A percentile compares a stretch with the other conserved stretches of the same genome.
phyloP scores from a whole-genome alignment of 2,888 invertebrate species.

The Tanypteryx hageni region DNA sequence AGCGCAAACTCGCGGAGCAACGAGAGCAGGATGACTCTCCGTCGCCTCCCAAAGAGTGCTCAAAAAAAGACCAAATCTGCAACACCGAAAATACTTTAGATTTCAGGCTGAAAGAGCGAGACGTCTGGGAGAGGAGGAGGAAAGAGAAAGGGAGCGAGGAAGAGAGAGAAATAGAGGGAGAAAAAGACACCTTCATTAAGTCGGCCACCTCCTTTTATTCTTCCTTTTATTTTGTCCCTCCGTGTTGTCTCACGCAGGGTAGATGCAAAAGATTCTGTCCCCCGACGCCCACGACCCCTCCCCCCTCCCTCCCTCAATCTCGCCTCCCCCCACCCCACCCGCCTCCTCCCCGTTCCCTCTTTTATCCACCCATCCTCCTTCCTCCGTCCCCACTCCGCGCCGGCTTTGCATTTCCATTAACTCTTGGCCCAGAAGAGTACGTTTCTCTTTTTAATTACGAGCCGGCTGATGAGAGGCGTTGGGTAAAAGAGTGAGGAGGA shows the following conservation, averaged over 20 bases:
- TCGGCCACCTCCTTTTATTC: not conserved
- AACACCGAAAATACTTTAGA: not conserved
- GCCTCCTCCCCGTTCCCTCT: no score
- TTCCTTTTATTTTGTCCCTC: not conserved
- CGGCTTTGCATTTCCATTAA: conserved; percentile 24
- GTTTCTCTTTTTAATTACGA: conserved; percentile 28
- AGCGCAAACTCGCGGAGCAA: no score
- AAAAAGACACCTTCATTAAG: conserved; percentile 27
- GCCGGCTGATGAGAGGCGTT: not conserved
- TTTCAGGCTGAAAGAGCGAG: no score
- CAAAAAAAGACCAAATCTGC: not conserved
- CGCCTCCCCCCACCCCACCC: no score
- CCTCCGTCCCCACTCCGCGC: not conserved
- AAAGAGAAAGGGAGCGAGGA: not conserved
- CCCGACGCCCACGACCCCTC: not conserved
- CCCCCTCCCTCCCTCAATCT: not conserved
- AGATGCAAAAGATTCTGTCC: not conserved
- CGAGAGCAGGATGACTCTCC: no score
- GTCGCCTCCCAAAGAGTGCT: no score
- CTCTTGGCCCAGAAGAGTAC: not conserved
- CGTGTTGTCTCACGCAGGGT: conserved; percentile 19
- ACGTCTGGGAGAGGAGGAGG: not conserved
- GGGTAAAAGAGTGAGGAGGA: not conserved
- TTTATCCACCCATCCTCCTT: no score
- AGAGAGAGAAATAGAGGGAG: not conserved